Evolutionary conservation across 2,797 vertebrate genomes (phyloP).

Genomic region (Parambassis ranga): DNA sequence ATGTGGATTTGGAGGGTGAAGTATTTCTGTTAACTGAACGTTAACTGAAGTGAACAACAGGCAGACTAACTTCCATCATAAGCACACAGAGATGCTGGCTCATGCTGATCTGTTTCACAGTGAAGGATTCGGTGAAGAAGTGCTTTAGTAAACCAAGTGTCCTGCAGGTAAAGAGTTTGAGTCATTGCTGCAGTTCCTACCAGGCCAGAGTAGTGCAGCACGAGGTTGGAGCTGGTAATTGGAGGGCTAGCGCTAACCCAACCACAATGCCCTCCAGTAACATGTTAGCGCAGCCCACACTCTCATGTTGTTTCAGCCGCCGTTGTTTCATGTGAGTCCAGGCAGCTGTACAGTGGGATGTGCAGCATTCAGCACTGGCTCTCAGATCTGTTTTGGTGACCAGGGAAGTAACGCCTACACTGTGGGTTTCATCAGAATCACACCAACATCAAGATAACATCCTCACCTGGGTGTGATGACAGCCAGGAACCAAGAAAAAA

Average conservation of each 20-base stretch:
- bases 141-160: background rate
- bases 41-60: background rate
- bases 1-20: background rate
- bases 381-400: background rate
- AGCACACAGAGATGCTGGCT: too few species aligned
- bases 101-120: background rate
- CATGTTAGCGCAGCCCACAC: background rate
- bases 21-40: background rate
- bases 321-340: background rate
- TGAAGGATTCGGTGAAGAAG: background rate
- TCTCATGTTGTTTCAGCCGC: background rate
- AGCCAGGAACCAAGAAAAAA: background rate
- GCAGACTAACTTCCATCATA: background rate
- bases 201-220: background rate
- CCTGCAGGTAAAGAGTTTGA: constrained; percentile 6
- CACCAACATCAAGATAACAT: background rate
- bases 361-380: background rate
- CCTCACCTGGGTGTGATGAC: background rate
- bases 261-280: background rate
- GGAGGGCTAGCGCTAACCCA: background rate
- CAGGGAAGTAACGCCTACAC: background rate
- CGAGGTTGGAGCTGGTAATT: background rate
- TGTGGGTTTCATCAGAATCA: background rate
- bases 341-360: background rate
- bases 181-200: background rate